Evolutionary conservation across 2,113 vertebrate species (phyloP), one percentile per base, ranked within the genome.

Genomic region (Toxotes chatareus): DNA sequence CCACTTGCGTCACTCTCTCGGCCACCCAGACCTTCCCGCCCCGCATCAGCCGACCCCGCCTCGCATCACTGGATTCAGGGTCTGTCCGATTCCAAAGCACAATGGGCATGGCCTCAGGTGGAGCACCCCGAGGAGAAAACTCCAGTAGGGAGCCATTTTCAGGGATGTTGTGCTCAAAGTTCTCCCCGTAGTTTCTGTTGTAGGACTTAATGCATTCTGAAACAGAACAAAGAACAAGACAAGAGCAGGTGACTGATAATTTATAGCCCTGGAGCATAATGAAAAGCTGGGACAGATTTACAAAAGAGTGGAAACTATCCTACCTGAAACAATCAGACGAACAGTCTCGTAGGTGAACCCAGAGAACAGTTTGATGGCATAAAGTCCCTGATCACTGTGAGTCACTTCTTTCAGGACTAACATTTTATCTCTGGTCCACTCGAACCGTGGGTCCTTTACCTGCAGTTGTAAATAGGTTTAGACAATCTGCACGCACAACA

Each of bases 331-430:
- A 53, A 76, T 90, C 61, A 95, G 86, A 68, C 65, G 88, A 60
- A 94, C 90, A 0, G 88, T 91, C 85, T 97, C 91, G 1, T 92
- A 91, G 19, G 93, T 91, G 74, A 94, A 93, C 60, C 88, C 90
- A 36, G 91, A 62, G 12, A 72, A 82, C 7, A 92, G 46, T 76
- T 91, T 94, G 78, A 98, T 93, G 95, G 97, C 70, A 93, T 97
- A 94, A 94, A 97, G 64, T 94, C 98, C 90, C 94, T 97, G 85
- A 80, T 95, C 94, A 11, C 40, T 82, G 27, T 83, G 78, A 42
- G 89, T 89, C 74, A 91, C 92, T 34, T 94, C 93, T 87, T 73
- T 94, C 70, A 94, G 77, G 51, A 94, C 73, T n/a, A 95, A 78
- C 62, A 88, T 91, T 51, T 85, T 92, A 62, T 93, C 93, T 34